These are phyloP conservation scores for Thumatha senex DNA, from an alignment of 2,888 invertebrate genomes.

Conservation along the genomic window DNA sequence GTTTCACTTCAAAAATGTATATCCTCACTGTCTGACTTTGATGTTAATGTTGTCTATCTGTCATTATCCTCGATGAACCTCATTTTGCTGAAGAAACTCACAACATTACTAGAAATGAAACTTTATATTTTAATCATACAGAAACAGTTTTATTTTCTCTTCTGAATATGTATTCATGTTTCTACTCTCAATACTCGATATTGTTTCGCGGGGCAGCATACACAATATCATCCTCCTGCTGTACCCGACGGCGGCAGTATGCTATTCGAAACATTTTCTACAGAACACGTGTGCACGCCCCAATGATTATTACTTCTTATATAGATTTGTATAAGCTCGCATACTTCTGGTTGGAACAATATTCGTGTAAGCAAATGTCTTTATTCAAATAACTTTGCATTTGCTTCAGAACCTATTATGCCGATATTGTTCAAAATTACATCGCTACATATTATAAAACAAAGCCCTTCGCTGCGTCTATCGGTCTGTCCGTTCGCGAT, in stretches of 20 bases:
- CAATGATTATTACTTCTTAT: slow-evolving; percentile 74
- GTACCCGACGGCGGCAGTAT: slow-evolving; percentile 44
- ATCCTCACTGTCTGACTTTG: no score
- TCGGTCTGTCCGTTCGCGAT: no score
- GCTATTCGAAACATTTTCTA: slow-evolving; percentile 62
- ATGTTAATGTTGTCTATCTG: neutral
- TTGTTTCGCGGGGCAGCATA: slow-evolving; percentile 59
- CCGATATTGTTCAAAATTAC: neutral
- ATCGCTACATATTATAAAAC: neutral
- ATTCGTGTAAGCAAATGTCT: slow-evolving; percentile 22
- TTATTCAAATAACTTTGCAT: slow-evolving; percentile 19
- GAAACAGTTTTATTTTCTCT: slow-evolving; percentile 50
- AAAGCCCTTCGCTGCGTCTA: no score
- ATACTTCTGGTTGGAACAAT: slow-evolving; percentile 24
- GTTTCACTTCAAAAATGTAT: no score
- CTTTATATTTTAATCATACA: slow-evolving; percentile 43
- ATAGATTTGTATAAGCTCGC: slow-evolving; percentile 39
- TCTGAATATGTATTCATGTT: slow-evolving; percentile 67
- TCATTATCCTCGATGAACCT: neutral
- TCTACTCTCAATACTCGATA: slow-evolving; percentile 70
- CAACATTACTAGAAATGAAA: slow-evolving; percentile 15
- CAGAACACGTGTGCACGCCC: slow-evolving; percentile 67
- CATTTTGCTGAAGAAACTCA: slow-evolving; percentile 15
- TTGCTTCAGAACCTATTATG: slow-evolving; percentile 15
- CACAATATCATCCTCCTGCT: slow-evolving; percentile 35